Evolutionary conservation across 2,113 vertebrate species (phyloP), one percentile per base, ranked within the genome.

Genomic region (Piaya cayana): DNA sequence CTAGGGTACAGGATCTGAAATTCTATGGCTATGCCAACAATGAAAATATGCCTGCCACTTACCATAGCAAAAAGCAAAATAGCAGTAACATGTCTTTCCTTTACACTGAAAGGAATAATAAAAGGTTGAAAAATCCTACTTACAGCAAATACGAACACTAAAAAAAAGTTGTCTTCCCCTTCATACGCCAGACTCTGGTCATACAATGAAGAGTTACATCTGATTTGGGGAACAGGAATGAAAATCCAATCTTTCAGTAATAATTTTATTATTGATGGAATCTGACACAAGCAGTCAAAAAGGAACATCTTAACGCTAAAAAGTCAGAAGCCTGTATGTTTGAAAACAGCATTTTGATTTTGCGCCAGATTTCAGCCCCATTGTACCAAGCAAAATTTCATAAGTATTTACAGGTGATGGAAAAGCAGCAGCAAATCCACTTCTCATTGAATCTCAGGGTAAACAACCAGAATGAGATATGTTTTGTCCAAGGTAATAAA

Each of bases 401-500:
- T 36, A 76, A 91, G n/a, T 92, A 83, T 83, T 93, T 76, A 86
- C 36, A 13, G 18, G 9, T 34, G 22, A 76, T 7, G 8, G 47
- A 79, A 83, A 81, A 70, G 26, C 11, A 89, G 62, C 8, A 92
- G 72, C 37, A 55, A 91, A 42, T 12, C 56, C 6, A 3, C 55
- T 83, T 85, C 82, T 82, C 62, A 72, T 69, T 43, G 60, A 82
- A 62, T 55, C 60, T 91, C 75, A 84, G 81, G 78, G 80, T 88
- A 76, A 96, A 67, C 67, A n/a, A 94, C 49, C 52, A 88, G 50
- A 95, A 60, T n/a, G 94, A 90, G 60, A 69, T 52, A 83, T 6
- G 23, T 0, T 29, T 92, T 92, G 86, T 58, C 39, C 47, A 69
- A 81, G 8, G 65, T 69, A 82, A 78, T 88, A 92, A 90, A 92